Percentiles rank a stretch among this genome's conserved stretches.
Conservation (phyloP, 1,140 invertebrate species). For the Neuroterus valhalla region DNA sequence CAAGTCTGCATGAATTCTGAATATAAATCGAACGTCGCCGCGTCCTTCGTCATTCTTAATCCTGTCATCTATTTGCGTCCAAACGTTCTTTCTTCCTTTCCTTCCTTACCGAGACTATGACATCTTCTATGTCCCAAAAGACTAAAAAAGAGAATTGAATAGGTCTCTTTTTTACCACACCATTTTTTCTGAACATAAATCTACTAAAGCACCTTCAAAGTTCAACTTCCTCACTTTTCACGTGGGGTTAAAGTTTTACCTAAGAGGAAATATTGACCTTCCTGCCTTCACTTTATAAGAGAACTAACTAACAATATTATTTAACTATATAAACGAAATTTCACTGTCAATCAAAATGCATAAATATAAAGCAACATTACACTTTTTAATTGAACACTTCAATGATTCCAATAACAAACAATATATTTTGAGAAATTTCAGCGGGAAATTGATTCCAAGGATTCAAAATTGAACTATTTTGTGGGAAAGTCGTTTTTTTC, state of each 20-base stretch:
- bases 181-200: constrained; percentile 13
- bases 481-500: no score
- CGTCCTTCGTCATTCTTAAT: constrained; percentile 27
- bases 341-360: no score
- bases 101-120: not conserved
- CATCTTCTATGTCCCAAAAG: not conserved
- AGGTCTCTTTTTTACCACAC: not conserved
- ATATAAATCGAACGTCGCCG: constrained; percentile 21
- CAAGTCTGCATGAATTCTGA: not conserved
- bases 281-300: no score
- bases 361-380: no score
- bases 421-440: no score
- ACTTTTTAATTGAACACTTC: no score
- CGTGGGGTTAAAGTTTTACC: not conserved
- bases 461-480: no score
- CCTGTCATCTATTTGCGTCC: constrained; percentile 10
- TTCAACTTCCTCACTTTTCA: not conserved
- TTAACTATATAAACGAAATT: no score
- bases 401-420: no score
- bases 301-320: no score
- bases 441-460: no score
- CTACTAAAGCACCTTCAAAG: not conserved
- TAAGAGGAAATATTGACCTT: no score
- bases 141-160: not conserved
- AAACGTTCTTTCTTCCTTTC: not conserved